Percentiles rank a stretch among this genome's conserved stretches.
Conservation (phyloP, 2,113 vertebrate genomes). For the Arenaria interpres region DNA sequence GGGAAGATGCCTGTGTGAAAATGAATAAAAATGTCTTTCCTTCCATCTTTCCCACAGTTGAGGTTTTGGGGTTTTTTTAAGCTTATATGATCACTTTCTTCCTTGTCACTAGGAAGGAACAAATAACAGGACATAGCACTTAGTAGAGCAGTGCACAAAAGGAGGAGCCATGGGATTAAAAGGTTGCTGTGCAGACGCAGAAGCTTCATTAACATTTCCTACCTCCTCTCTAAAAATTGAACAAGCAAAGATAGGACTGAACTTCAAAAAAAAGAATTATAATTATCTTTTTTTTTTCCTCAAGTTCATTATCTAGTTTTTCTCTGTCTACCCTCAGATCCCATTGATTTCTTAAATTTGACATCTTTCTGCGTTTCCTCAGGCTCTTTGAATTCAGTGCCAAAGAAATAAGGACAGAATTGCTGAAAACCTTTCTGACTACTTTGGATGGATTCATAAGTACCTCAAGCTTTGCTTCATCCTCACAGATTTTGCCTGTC, state of each 20-base stretch:
- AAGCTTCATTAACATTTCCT: background rate
- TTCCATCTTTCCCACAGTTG: background rate
- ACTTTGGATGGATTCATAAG: background rate
- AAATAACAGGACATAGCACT: background rate
- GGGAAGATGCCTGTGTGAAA: background rate
- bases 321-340: background rate
- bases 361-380: background rate
- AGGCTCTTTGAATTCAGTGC: background rate
- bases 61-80: background rate
- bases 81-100: background rate
- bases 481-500: background rate
- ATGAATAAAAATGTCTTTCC: background rate
- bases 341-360: background rate
- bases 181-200: background rate
- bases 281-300: background rate
- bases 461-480: background rate
- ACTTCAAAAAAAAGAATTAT: background rate
- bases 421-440: background rate
- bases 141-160: background rate
- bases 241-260: background rate
- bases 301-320: background rate
- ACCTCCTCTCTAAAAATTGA: background rate
- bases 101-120: background rate
- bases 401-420: background rate
- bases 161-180: background rate